Conservation (phyloP, 2,888 invertebrate species). For the Pseudeuparius sepicola region DNA sequence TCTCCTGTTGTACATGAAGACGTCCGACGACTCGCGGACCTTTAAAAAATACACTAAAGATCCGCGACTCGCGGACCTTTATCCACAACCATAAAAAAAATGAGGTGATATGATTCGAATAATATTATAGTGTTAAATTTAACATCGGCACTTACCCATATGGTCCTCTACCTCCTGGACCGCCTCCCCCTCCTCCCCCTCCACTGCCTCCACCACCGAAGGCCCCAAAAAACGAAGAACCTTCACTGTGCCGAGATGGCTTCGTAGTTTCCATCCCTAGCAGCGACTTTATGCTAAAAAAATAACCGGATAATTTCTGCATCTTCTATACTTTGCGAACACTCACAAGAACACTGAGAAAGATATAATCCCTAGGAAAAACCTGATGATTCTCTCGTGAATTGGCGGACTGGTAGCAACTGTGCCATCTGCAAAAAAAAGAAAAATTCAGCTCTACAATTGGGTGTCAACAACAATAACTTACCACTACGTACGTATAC, state of each 20-base stretch:
- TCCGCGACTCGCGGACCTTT: too few species aligned
- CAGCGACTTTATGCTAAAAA: slow-evolving; percentile 32
- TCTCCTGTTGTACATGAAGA: too few species aligned
- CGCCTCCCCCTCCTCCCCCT: slow-evolving; percentile 28
- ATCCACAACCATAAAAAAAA: too few species aligned
- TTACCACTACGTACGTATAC: too few species aligned
- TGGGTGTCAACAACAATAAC: too few species aligned
- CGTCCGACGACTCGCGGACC: too few species aligned
- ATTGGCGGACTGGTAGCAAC: slow-evolving; percentile 42
- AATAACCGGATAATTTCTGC: background rate
- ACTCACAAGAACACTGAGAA: slow-evolving; percentile 49
- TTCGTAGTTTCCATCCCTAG: slow-evolving; percentile 27
- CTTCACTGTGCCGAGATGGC: slow-evolving; percentile 14
- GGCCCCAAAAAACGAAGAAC: slow-evolving; percentile 18
- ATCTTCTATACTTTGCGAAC: slow-evolving; percentile 4
- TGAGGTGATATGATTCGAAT: too few species aligned
- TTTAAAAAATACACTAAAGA: too few species aligned
- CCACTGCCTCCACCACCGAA: slow-evolving; percentile 23
- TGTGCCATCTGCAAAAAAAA: slow-evolving; percentile 43
- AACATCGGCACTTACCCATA: slow-evolving; percentile 20
- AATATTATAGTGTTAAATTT: too few species aligned
- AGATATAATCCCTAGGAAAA: slow-evolving; percentile 46
- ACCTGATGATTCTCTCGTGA: slow-evolving; percentile 37
- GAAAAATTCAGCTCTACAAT: too few species aligned
- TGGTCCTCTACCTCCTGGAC: slow-evolving; percentile 25